Percentiles rank a stretch among this genome's conserved stretches.
Evolutionary conservation across 2,113 vertebrate species (phyloP).

Genomic region (Cyprinodon tularosa): DNA sequence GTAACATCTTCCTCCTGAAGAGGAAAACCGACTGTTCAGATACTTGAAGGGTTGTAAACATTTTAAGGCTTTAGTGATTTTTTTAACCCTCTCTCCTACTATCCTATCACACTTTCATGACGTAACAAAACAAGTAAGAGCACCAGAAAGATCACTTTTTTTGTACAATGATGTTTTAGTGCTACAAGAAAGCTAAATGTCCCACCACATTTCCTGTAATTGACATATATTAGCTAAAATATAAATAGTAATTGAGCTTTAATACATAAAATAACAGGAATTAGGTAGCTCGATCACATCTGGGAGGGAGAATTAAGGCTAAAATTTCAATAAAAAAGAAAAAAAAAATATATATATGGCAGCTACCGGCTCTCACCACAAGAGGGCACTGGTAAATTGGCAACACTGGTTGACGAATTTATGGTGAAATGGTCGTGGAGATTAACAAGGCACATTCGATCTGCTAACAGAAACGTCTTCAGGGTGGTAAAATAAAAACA

Average conservation of each 20-base stretch:
- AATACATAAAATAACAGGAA: constrained; percentile 25
- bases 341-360: background rate
- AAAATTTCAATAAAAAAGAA: background rate
- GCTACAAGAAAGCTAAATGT: constrained; percentile 39
- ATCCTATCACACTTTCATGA: background rate
- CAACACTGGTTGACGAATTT: constrained; percentile 26
- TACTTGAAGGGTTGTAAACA: constrained; percentile 51
- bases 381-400: constrained; percentile 49
- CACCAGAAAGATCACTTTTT: background rate
- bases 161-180: constrained; percentile 53
- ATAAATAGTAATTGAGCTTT: constrained; percentile 69
- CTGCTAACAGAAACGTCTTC: background rate
- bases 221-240: constrained; percentile 64
- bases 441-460: constrained; percentile 25
- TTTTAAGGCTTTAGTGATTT: constrained; percentile 52
- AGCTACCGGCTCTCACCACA: constrained; percentile 49
- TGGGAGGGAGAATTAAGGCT: constrained; percentile 21
- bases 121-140: constrained; percentile 13
- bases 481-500: background rate
- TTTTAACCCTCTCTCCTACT: constrained; percentile 8
- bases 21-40: background rate
- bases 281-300: constrained; percentile 46
- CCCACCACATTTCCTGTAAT: constrained; percentile 52
- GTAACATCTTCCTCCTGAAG: constrained; percentile 10
- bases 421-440: constrained; percentile 5